Evolutionary conservation across 2,113 vertebrate genomes (phyloP).

Genomic region (Callopanchax toddi): DNA sequence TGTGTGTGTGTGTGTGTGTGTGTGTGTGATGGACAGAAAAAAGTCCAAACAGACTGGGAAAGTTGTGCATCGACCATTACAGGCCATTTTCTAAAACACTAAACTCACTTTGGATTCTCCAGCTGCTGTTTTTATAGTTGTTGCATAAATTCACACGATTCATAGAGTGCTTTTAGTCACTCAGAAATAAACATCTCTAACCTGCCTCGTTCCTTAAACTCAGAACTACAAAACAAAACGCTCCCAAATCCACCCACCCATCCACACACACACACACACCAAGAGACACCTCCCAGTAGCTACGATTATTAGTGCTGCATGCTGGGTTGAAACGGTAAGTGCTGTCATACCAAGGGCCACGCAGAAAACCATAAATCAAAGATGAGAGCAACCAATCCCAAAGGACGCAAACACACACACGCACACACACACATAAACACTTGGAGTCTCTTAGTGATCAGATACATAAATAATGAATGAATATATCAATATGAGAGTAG

Average conservation of each 20-base stretch:
- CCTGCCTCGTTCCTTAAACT: not conserved
- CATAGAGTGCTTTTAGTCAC: not conserved
- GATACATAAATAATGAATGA: constrained; percentile 76
- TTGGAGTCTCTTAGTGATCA: constrained; percentile 71
- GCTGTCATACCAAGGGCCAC: constrained; percentile 32
- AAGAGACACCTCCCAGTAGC: constrained; percentile 52
- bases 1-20: constrained; percentile 19
- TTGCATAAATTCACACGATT: not conserved
- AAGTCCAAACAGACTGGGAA: constrained; percentile 54
- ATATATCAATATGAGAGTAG: constrained; percentile 71
- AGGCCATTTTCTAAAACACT: constrained; percentile 55
- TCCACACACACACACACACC: constrained; percentile 39
- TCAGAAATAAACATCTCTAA: constrained; percentile 8
- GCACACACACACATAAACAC: constrained; percentile 48
- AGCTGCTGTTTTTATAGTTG: constrained; percentile 1
- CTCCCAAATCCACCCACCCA: constrained; percentile 39
- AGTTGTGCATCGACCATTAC: constrained; percentile 57
- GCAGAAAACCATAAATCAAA: constrained; percentile 63
- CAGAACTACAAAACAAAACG: constrained; percentile 35
- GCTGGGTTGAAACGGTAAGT: constrained; percentile 77
- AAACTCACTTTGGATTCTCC: constrained; percentile 9
- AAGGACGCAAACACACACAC: constrained; percentile 46
- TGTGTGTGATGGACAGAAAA: constrained; percentile 31
- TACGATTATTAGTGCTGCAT: constrained; percentile 52
- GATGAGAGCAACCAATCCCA: constrained; percentile 65